These are phyloP conservation scores for Creontiades dilutus DNA, from an alignment of 2,888 invertebrate genomes.

Conservation along the genomic window DNA sequence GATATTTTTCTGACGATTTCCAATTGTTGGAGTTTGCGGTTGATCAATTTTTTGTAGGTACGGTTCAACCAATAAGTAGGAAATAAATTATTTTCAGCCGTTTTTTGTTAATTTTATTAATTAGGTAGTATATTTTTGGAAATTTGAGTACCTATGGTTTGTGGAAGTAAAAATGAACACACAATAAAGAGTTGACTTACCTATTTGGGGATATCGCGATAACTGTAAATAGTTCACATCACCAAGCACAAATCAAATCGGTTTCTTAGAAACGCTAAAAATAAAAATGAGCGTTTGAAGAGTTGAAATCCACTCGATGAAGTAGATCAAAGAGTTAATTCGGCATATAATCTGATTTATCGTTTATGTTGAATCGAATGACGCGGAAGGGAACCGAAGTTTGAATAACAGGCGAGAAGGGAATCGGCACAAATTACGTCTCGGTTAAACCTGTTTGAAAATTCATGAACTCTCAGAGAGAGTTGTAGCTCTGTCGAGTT, in stretches of 20 bases:
- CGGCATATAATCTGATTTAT: background rate
- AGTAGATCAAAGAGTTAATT: background rate
- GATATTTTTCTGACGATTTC: no score
- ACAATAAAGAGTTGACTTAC: no score
- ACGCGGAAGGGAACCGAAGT: conserved; percentile 8
- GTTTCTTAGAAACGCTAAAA: background rate
- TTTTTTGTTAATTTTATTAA: no score
- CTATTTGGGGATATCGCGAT: no score
- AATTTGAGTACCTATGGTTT: no score
- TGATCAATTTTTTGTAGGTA: no score
- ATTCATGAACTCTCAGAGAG: conserved; percentile 41
- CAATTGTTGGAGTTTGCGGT: no score
- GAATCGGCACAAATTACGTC: conserved; percentile 42
- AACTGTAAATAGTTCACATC: no score
- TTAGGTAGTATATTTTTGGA: no score
- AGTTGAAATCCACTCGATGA: background rate
- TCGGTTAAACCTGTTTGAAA: conserved; percentile 54
- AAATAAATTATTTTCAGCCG: no score
- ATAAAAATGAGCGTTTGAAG: background rate
- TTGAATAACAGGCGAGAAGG: conserved; percentile 33
- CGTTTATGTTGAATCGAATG: conserved; percentile 31
- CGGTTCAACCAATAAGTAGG: no score
- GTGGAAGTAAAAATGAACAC: no score
- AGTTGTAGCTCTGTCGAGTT: conserved; percentile 43
- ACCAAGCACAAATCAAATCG: background rate